Conservation (phyloP, 2,113 vertebrate species). For the Verasper variegatus region DNA sequence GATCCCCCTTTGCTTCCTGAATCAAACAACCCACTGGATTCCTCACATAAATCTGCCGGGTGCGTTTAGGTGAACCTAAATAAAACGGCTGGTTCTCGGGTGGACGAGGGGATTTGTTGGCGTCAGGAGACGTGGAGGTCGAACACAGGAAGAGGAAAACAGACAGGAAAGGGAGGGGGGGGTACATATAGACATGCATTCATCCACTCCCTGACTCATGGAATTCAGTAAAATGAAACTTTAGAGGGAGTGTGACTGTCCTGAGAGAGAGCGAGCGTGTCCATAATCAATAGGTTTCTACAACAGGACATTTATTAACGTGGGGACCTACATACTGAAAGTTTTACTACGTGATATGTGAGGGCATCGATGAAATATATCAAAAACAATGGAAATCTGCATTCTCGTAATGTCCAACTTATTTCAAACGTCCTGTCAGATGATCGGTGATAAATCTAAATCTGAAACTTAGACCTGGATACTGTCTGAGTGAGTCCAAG, state of each 20-base stretch:
- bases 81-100: constrained; percentile 17
- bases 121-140: constrained; percentile 35
- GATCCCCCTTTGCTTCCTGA: constrained; percentile 66
- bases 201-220: constrained; percentile 50
- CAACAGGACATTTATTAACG: too few relatives aligned
- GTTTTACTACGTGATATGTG: too few relatives aligned
- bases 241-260: background rate
- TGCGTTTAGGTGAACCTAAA: constrained; percentile 53
- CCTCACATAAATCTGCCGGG: constrained; percentile 58
- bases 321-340: too few relatives aligned
- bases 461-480: too few relatives aligned
- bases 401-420: too few relatives aligned
- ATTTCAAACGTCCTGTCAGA: too few relatives aligned
- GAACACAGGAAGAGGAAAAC: constrained; percentile 52
- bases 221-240: constrained; percentile 32
- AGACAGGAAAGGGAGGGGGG: constrained; percentile 45
- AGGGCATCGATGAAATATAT: too few relatives aligned
- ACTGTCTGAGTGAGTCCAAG: too few relatives aligned
- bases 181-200: constrained; percentile 56
- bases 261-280: background rate
- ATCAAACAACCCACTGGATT: constrained; percentile 57
- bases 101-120: constrained; percentile 33
- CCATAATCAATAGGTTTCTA: too few relatives aligned
- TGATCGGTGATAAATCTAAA: too few relatives aligned
- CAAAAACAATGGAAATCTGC: too few relatives aligned